A percentile compares a stretch with the other conserved stretches of the same genome.
These are phyloP conservation scores for Ictidomys tridecemlineatus DNA, from an alignment of 2,113 vertebrate species.

Conservation along the genomic window DNA sequence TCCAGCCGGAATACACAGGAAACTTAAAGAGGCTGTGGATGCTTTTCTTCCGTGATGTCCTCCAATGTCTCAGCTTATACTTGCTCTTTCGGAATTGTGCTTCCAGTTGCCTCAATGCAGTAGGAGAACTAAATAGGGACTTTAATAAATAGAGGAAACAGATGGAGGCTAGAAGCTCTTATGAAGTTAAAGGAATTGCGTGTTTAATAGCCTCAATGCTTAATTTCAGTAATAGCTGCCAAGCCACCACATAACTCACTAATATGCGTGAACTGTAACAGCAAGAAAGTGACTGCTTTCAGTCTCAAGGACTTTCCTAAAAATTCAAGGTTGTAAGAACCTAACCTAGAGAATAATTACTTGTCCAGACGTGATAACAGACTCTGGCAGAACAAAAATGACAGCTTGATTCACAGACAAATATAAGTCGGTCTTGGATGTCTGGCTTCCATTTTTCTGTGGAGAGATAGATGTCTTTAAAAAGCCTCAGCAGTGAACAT, in stretches of 20 bases:
- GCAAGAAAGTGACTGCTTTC: slow-evolving; percentile 80
- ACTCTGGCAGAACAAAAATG: slow-evolving; percentile 86
- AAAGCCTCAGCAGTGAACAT: slow-evolving; percentile 84
- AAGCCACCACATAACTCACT: slow-evolving; percentile 82
- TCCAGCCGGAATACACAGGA: slow-evolving; percentile 35
- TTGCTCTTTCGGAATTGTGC: slow-evolving; percentile 20
- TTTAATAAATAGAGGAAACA: slow-evolving; percentile 83
- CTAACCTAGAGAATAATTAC: slow-evolving; percentile 85
- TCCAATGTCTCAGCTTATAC: neutral
- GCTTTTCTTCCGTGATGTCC: neutral
- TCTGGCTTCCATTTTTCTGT: slow-evolving; percentile 85
- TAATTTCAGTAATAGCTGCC: slow-evolving; percentile 84
- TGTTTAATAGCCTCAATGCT: slow-evolving; percentile 85
- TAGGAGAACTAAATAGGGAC: slow-evolving; percentile 69
- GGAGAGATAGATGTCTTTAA: slow-evolving; percentile 87
- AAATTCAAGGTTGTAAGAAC: slow-evolving; percentile 88
- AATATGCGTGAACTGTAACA: slow-evolving; percentile 77
- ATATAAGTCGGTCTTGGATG: slow-evolving; percentile 85
- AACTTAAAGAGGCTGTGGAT: neutral
- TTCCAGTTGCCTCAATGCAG: slow-evolving; percentile 49
- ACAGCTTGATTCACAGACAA: slow-evolving; percentile 89
- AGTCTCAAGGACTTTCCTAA: slow-evolving; percentile 87
- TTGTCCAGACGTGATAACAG: slow-evolving; percentile 86
- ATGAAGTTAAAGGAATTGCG: slow-evolving; percentile 80
- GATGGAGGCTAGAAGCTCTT: slow-evolving; percentile 79